Conservation (phyloP, 2,113 vertebrate species). For the Hippocampus abdominalis region DNA sequence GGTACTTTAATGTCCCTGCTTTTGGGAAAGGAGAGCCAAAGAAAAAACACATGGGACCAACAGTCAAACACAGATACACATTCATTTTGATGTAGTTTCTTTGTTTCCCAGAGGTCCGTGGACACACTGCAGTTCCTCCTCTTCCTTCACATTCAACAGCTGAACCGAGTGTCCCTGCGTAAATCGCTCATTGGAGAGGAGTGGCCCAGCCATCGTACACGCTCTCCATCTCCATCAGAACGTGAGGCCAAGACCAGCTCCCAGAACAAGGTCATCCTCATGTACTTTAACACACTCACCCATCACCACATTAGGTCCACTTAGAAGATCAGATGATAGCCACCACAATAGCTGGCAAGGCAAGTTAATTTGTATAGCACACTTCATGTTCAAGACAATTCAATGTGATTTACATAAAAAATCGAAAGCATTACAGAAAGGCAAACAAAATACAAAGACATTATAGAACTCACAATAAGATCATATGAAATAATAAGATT, state of each 20-base stretch:
- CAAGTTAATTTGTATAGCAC: background rate
- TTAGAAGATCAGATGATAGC: background rate
- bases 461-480: too few relatives aligned
- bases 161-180: slow-evolving; percentile 87
- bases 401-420: too few relatives aligned
- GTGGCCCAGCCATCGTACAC: slow-evolving; percentile 83
- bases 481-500: too few relatives aligned
- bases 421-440: too few relatives aligned
- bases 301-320: background rate
- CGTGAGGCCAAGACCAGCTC: slow-evolving; percentile 74
- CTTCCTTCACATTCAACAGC: slow-evolving; percentile 90
- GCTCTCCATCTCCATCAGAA: slow-evolving; percentile 67
- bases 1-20: too few relatives aligned
- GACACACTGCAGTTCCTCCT: slow-evolving; percentile 93
- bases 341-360: background rate
- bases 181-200: slow-evolving; percentile 89
- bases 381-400: too few relatives aligned
- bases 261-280: slow-evolving; percentile 82
- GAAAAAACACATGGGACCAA: too few relatives aligned
- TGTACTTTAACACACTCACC: background rate
- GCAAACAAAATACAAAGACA: too few relatives aligned
- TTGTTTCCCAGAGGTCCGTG: slow-evolving; percentile 79
- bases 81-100: background rate
- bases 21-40: too few relatives aligned
- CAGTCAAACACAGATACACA: too few relatives aligned